Percentiles rank a stretch among this genome's conserved stretches.
Evolutionary conservation across 2,113 vertebrate genomes (phyloP).

Genomic region (Smithornis capensis): DNA sequence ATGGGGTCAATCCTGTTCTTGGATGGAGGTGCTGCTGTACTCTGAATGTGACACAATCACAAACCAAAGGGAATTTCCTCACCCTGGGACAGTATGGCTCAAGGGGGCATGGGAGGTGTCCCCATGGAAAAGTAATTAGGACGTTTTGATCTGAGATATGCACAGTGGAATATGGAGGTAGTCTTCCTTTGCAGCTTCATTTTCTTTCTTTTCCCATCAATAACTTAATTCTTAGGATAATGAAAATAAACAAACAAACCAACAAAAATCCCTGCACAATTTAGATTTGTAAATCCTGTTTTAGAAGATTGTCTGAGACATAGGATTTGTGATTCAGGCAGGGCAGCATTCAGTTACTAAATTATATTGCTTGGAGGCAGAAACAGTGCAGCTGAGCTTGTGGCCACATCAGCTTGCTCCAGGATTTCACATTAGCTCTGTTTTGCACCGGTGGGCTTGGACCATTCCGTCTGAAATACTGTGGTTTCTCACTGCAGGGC

Average conservation of each 20-base stretch:
- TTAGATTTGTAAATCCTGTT: background rate
- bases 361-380: background rate
- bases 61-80: background rate
- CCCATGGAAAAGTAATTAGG: background rate
- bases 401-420: background rate
- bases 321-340: background rate
- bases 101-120: background rate
- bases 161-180: background rate
- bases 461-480: background rate
- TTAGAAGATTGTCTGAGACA: background rate
- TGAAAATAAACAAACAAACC: background rate
- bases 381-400: accelerated
- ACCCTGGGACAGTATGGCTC: background rate
- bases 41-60: background rate
- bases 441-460: background rate
- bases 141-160: background rate
- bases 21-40: background rate
- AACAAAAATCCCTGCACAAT: background rate
- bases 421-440: background rate
- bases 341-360: background rate
- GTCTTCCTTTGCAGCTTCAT: background rate
- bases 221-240: background rate
- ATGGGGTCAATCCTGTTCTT: background rate
- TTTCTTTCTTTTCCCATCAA: background rate
- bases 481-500: background rate